Conservation (phyloP, 2,113 vertebrate genomes). For the Panthera leo region DNA sequence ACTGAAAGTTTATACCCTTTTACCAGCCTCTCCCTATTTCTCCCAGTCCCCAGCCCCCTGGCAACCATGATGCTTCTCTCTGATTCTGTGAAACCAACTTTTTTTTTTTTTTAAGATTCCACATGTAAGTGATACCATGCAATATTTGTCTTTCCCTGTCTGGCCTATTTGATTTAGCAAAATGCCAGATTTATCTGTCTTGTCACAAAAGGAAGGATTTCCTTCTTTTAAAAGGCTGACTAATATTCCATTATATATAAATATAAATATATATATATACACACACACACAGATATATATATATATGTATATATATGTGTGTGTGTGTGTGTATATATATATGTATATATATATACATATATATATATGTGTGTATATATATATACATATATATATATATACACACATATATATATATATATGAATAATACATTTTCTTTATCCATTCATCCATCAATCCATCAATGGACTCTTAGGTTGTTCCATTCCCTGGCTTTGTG, state of each 20-base stretch:
- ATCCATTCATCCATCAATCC: background rate
- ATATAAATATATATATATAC: fast-evolving
- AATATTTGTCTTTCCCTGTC: background rate
- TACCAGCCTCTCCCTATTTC: background rate
- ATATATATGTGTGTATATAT: too few species aligned
- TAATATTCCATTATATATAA: background rate
- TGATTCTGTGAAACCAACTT: background rate
- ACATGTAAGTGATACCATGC: background rate
- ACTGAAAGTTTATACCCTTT: background rate
- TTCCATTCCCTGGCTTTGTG: background rate
- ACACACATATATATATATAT: too few species aligned
- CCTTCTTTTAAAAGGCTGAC: background rate
- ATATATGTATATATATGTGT: too few species aligned
- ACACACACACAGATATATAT: too few species aligned
- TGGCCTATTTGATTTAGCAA: background rate
- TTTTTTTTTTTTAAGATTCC: background rate
- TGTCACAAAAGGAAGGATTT: background rate
- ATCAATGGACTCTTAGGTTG: background rate
- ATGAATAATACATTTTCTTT: background rate
- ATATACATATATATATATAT: too few species aligned
- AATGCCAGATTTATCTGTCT: background rate
- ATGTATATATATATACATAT: too few species aligned
- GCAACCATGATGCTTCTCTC: background rate
- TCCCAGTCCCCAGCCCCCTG: background rate
- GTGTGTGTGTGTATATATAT: too few species aligned